phyloP scores from a whole-genome alignment of 2,888 invertebrate genomes.

The Orchesella flavescens region DNA sequence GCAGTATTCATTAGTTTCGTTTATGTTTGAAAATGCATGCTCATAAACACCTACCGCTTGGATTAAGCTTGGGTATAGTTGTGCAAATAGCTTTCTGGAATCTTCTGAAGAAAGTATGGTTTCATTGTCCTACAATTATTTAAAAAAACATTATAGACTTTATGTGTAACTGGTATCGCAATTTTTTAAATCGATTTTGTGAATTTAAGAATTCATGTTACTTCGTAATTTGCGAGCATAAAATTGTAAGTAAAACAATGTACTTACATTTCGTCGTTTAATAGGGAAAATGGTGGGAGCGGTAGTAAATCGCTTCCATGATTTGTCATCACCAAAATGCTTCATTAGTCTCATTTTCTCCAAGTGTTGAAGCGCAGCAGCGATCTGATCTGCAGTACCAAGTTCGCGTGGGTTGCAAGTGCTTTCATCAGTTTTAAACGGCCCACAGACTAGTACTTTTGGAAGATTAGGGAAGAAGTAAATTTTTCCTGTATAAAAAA shows the following conservation, averaged over 20 bases:
- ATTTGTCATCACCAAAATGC: constrained; percentile 44
- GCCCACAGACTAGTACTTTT: constrained; percentile 62
- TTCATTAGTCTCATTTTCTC: constrained; percentile 37
- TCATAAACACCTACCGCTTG: constrained; percentile 21
- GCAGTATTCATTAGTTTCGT: neutral
- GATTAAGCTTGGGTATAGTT: constrained; percentile 38
- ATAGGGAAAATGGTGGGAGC: constrained; percentile 44
- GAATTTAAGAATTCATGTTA: neutral
- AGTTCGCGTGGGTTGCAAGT: constrained; percentile 16
- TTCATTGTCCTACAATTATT: constrained; percentile 46
- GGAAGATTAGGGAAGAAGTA: constrained; percentile 62
- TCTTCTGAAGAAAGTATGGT: constrained; percentile 26
- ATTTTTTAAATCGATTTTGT: neutral
- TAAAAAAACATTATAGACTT: neutral
- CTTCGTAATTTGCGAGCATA: neutral
- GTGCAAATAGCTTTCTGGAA: constrained; percentile 37
- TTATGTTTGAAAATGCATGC: neutral
- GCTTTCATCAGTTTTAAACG: constrained; percentile 55
- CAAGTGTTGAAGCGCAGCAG: constrained; percentile 32
- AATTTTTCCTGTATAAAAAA: constrained; percentile 50
- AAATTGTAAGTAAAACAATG: neutral
- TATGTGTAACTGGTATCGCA: neutral
- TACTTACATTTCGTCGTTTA: constrained; percentile 47
- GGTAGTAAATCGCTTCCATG: constrained; percentile 52
- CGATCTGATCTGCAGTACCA: constrained; percentile 31